phyloP scores from a whole-genome alignment of 1,140 invertebrate genomes.

The Aethina tumida region DNA sequence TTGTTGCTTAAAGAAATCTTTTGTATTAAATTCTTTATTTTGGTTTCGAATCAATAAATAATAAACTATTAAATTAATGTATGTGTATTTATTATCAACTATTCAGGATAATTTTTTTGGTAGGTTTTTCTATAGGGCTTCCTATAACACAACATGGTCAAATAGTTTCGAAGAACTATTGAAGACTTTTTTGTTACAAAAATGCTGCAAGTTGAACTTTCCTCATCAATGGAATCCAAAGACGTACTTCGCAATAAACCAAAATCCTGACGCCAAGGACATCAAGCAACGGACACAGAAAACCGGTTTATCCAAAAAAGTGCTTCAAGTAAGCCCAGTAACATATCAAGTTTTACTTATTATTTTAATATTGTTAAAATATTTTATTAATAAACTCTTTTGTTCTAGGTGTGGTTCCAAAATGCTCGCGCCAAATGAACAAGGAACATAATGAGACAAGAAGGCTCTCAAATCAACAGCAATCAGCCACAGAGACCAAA shows the following conservation, averaged over 20 bases:
- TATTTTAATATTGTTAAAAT: too few species aligned
- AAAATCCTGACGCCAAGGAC: constrained; percentile 95
- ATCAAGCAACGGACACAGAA: constrained; percentile 91
- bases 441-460: constrained; percentile 70
- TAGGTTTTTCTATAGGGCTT: too few species aligned
- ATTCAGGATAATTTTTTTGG: too few species aligned
- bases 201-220: constrained; percentile 58
- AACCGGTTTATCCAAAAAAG: constrained; percentile 92
- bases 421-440: constrained; percentile 94
- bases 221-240: constrained; percentile 80
- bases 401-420: constrained; percentile 96
- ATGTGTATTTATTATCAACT: too few species aligned
- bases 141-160: too few species aligned
- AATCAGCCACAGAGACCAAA: constrained; percentile 38
- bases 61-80: too few species aligned
- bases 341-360: too few species aligned
- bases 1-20: too few species aligned
- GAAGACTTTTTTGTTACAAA: constrained; percentile 47
- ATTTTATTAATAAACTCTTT: too few species aligned
- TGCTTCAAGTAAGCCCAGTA: constrained; percentile 76
- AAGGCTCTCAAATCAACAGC: constrained; percentile 37
- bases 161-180: too few species aligned
- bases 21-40: too few species aligned
- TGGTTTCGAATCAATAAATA: too few species aligned
- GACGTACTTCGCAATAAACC: constrained; percentile 92